Evolutionary conservation across 2,797 vertebrate genomes (phyloP).

Genomic region (Odontamblyopus lacepedii): DNA sequence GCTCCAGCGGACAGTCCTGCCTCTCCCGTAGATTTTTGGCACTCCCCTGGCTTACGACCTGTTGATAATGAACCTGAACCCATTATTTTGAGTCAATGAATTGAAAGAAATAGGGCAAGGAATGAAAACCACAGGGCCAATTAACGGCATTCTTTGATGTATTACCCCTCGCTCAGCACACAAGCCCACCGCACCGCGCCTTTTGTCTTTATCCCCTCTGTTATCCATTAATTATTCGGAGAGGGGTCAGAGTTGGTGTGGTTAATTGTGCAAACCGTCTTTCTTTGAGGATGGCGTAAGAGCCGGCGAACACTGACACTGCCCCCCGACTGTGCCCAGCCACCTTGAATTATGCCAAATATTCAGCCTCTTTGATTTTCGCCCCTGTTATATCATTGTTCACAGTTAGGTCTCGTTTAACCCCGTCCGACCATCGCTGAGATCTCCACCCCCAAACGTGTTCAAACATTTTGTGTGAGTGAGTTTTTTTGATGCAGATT

Average conservation of each 20-base stretch:
- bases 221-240: conserved; percentile 99
- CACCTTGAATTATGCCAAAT: conserved; percentile 96
- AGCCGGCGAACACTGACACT: conserved; percentile 92
- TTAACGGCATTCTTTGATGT: conserved; percentile 99
- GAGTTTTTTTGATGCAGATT: conserved; percentile 23
- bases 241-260: conserved; percentile 95
- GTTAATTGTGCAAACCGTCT: conserved; percentile 96
- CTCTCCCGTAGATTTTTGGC: conserved; percentile 88
- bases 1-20: conserved; percentile 46
- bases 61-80: conserved; percentile 99
- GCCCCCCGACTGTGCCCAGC: conserved; percentile 92
- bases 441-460: conserved; percentile 53
- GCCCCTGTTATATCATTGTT: conserved; percentile 56
- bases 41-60: conserved; percentile 92
- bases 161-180: conserved; percentile 88
- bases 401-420: conserved; percentile 38
- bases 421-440: conserved; percentile 65
- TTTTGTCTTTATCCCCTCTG: conserved; percentile 99
- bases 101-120: conserved; percentile 99
- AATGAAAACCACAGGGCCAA: conserved; percentile 99
- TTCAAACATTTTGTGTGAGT: conserved; percentile 24
- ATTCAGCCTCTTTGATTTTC: conserved; percentile 94
- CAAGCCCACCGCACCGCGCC: conserved; percentile 92
- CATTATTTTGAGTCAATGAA: conserved; percentile 99
- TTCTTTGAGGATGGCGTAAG: conserved; percentile 87